Base-by-base conservation (phyloP, 1,140 invertebrate genomes). In the Lordiphosa collinella region DNA sequence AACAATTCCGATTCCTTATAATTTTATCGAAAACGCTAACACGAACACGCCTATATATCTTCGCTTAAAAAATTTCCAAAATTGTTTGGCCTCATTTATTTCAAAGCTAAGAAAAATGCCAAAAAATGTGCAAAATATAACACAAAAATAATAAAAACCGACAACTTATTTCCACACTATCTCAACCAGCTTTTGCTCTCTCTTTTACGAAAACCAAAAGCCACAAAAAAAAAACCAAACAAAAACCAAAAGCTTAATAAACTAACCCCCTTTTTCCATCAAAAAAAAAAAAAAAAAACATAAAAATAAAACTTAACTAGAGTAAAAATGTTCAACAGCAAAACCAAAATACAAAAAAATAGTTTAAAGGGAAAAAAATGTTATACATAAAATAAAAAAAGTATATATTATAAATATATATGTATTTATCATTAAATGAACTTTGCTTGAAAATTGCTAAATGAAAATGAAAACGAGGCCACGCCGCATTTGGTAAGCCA, bases 191-290 rank as follows among this genome's bases (percentile, higher is more conserved):
- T 22, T 5, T 22, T 5, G 4, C 18, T 22, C 18, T 22, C 18
- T 22, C 18, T 22, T 22, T 22, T 22, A 22, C 41, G 37, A 43
- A 51, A 40, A 35, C 51, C 52, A 35, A 58, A 36, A 55, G 25
- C 31, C 34, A 35, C 18, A 22, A 22, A 54, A 38, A 16, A 44
- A 7, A 48, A 56, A 47, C 46, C 5, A 11, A 31, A 57, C 14
- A 37, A 51, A 58, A 63, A 34, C 34, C 13, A 48, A 65, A 72
- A 64, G 58, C 67, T 78, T 78, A 54, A 67, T 57, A 67, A 69
- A 11, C 57, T 65, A 75, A 67, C 40, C 64, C 51, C 71, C 53
- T 63, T 71, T 82, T 76, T 67, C 67, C 66, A 69, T 69, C 71
- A 61, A 69, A 57, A 56, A 56, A 41, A 71, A 31, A 67, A 67